Base-by-base conservation (phyloP, 2,888 invertebrate species). In the Scaptodrosophila latifasciaeformis region DNA sequence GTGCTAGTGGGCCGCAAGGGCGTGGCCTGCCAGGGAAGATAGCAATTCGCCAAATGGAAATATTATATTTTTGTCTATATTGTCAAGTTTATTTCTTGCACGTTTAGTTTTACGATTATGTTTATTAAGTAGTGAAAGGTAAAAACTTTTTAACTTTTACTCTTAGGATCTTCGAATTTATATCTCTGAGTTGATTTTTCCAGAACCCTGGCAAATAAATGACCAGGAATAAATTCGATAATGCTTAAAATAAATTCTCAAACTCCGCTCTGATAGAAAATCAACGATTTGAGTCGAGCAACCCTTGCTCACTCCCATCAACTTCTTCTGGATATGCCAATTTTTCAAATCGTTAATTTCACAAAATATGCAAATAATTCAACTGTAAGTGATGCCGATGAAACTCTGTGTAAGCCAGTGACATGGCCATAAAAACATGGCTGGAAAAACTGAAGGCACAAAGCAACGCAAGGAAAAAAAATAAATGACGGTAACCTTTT, bases 51-150 rank as follows among this genome's bases (percentile, higher is more conserved):
- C 62, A 79, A 81, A 81, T 81, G 82, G 77, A 81, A 81, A 79
- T 82, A 81, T 81, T 82, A 81, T 82, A 76, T 72, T 69, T 67
- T 62, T 70, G 67, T 65, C 69, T 74, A 78, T 72, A 80, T 78
- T 66, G 62, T 58, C 62, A 72, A 72, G 77, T 77, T 80, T 80
- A 80, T 78, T 69, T 69, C 65, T n/a, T 58, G 51, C 39, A 39
- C 15, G 9, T 27, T 6, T 27, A 9, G 27, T 6, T 9, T 27
- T 27, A 27, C 9, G 27, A n/a, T n/a, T n/a, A n/a, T n/a, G n/a
- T n/a, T n/a, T n/a, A n/a, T n/a, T n/a, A n/a, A n/a, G n/a, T n/a
- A n/a, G n/a, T n/a, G n/a, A n/a, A n/a, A n/a, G n/a, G n/a, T n/a
- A n/a, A n/a, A n/a, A n/a, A n/a, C n/a, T n/a, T n/a, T n/a, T n/a